Base-by-base conservation (phyloP, 2,888 invertebrate species). In the Dicyrtoma fusca region DNA sequence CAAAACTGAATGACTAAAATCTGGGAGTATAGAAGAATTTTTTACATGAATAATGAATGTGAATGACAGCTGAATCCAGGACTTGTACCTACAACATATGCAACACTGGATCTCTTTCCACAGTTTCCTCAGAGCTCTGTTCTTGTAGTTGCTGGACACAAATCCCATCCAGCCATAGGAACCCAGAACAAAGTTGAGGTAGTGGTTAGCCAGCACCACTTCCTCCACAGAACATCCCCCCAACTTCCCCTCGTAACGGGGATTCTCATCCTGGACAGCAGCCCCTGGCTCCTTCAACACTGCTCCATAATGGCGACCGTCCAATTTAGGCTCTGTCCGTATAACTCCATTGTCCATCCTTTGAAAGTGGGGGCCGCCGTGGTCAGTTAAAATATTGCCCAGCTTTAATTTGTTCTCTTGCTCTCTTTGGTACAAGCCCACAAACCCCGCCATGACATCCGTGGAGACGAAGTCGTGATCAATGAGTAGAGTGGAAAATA, bases 371-470 rank as follows among this genome's bases (percentile, higher is more conserved):
- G n/a, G n/a, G n/a, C n/a, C n/a, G n/a, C n/a, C n/a, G n/a, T n/a
- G n/a, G n/a, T 26, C 6, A n/a, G n/a, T n/a, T n/a, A n/a, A n/a
- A n/a, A n/a, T n/a, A n/a, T n/a, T n/a, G n/a, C 26, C 53, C 17
- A 47, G 5, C 74, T 57, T 4, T 65, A 42, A 10, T 26, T 44
- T 61, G 21, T 44, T 65, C 34, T 76, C 76, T 82, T 91, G 91
- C 82, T 91, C 91, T 65, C 90, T 87, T 5, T 92, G 89, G 79
- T 92, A 86, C 4, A 95, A 87, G 19, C 95, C 87, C 21, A 95
- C 89, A 81, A 93, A 89, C n/a, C 94, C 95, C 13, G 94, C 94
- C 69, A 93, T 88, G n/a, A 95, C 89, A 83, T 95, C 95, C 0
- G 94, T 92, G 0, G 94, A 91, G 0, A 95, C 94, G 55, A 94